Evolutionary conservation across 2,888 invertebrate genomes (phyloP).

Genomic region (Notocelia uddmanniana): DNA sequence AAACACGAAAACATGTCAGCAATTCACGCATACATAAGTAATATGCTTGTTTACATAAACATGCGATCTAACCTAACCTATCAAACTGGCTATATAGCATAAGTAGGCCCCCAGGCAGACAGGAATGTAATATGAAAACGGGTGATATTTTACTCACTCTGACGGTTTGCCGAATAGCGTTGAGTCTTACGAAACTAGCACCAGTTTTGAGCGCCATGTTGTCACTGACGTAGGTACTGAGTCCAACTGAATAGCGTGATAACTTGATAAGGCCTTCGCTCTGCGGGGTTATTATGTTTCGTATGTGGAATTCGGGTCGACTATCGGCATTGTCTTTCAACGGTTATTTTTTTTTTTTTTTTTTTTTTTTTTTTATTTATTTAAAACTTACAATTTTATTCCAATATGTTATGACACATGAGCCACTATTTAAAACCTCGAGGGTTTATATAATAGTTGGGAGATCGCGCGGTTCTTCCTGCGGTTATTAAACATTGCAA

Average conservation of each 20-base stretch:
- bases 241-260: constrained; percentile 28
- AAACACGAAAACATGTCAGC: constrained; percentile 30
- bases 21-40: constrained; percentile 28
- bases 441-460: too few relatives aligned
- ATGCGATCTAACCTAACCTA: constrained; percentile 5
- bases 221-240: constrained; percentile 58
- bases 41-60: constrained; percentile 25
- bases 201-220: constrained; percentile 75
- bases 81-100: neutral
- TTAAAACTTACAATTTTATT: too few relatives aligned
- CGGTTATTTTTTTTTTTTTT: too few relatives aligned
- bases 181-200: constrained; percentile 66
- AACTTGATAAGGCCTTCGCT: constrained; percentile 42
- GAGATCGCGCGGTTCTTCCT: too few relatives aligned
- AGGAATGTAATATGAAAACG: neutral
- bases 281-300: constrained; percentile 29
- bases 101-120: neutral
- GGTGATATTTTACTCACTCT: constrained; percentile 63
- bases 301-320: constrained; percentile 20
- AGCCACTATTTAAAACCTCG: too few relatives aligned
- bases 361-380: too few relatives aligned
- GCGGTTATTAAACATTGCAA: too few relatives aligned
- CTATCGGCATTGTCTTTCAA: neutral
- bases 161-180: constrained; percentile 58
- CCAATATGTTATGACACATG: too few relatives aligned